Evolutionary conservation across 2,888 invertebrate species (phyloP), one percentile per base, ranked within the genome.

Genomic region (Macaria notata): DNA sequence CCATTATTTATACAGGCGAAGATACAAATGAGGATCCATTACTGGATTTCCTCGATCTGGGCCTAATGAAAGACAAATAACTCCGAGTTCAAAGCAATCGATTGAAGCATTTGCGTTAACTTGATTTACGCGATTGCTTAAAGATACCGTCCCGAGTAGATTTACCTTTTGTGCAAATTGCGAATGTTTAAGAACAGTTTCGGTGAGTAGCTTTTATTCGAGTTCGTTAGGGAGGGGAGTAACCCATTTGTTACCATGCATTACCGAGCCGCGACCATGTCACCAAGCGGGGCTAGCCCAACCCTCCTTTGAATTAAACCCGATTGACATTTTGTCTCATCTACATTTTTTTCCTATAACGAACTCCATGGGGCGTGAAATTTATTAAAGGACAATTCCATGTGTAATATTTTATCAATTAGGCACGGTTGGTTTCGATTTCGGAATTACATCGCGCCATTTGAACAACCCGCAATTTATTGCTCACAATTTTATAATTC

Each of bases 401-500:
- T 78, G 75, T 73, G 76, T 80, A 83, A 86, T 90, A 88, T 84
- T 86, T 90, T 85, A 88, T 85, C 80, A 85, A 87, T 88, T 88
- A 82, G 77, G 71, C 75, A 84, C 81, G 86, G 83, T 83, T 70
- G 79, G 83, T 80, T 86, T 83, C 79, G 76, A 84, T 84, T 84
- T 82, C 68, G 71, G 70, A 75, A 81, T 84, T 81, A 80, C 71
- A 66, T 67, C 71, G 77, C 73, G 76, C 75, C 81, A 81, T 85
- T 83, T 78, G 75, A 79, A 73, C 75, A 74, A 78, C 75, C 81
- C 78, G 71, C 75, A 79, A 83, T 83, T 80, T 83, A 81, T 81
- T 74, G 71, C 73, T 63, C 71, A 73, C 74, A 73, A 79, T 83
- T 82, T 81, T 71, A 77, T 75, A 78, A 75, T 79, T 79, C 71